These are phyloP conservation scores for Xiphias gladius DNA, from an alignment of 2,113 vertebrate species.

Conservation along the genomic window DNA sequence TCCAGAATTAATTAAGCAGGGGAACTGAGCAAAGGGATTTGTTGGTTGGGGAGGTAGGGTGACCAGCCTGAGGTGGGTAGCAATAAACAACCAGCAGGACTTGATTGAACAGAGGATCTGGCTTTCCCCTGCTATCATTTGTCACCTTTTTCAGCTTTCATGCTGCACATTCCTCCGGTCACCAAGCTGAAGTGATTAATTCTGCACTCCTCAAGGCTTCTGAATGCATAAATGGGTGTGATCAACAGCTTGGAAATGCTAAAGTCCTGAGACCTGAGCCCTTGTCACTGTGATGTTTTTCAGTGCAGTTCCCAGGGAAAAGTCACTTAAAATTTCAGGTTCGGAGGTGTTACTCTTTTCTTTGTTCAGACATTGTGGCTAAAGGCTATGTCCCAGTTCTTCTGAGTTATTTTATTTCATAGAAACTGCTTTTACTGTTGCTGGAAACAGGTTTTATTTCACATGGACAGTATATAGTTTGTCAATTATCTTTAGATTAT, in stretches of 20 bases:
- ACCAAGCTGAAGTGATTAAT: slow-evolving; percentile 40
- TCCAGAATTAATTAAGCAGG: slow-evolving; percentile 21
- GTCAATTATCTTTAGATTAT: not conserved
- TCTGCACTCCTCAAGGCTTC: slow-evolving; percentile 29
- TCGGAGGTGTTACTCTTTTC: not conserved
- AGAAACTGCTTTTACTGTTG: not conserved
- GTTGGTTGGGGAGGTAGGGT: slow-evolving; percentile 26
- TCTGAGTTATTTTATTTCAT: not conserved
- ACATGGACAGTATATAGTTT: not conserved
- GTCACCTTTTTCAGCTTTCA: slow-evolving; percentile 37
- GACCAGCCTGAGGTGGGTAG: slow-evolving; percentile 5
- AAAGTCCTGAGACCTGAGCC: slow-evolving; percentile 5
- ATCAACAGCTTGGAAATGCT: slow-evolving; percentile 36
- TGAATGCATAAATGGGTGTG: slow-evolving; percentile 23
- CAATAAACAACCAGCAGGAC: not conserved
- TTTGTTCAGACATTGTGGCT: not conserved
- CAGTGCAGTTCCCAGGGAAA: not conserved
- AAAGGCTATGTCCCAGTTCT: not conserved
- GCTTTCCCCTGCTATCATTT: not conserved
- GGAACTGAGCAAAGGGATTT: slow-evolving; percentile 9
- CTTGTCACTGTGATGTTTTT: not conserved
- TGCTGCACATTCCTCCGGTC: slow-evolving; percentile 35
- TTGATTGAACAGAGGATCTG: slow-evolving; percentile 32
- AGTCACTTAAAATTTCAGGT: not conserved
- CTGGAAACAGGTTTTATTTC: not conserved